phyloP scores from a whole-genome alignment of 2,113 vertebrate genomes.

The Paratilapia polleni region DNA sequence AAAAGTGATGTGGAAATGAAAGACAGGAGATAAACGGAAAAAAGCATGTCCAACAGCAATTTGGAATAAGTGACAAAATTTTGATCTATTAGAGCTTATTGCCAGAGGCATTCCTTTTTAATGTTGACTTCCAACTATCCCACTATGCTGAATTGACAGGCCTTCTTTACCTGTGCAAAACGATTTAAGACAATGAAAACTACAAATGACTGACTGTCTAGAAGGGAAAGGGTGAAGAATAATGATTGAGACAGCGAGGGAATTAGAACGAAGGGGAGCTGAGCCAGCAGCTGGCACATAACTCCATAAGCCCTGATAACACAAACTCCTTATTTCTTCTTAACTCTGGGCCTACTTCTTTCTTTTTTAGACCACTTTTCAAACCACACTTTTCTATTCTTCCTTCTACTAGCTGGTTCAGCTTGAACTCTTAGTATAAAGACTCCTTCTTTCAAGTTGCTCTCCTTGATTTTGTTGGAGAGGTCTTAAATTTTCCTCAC shows the following conservation, averaged over 20 bases:
- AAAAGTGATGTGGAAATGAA: not conserved
- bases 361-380: not conserved
- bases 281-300: constrained; percentile 24
- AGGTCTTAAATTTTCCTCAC: not conserved
- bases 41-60: not conserved
- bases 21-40: not conserved
- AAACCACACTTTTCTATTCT: not conserved
- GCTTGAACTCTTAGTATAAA: not conserved
- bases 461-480: not conserved
- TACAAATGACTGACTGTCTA: constrained; percentile 24
- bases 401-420: not conserved
- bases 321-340: not conserved
- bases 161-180: not conserved
- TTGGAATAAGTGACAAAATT: constrained; percentile 26
- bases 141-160: not conserved
- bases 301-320: constrained; percentile 19
- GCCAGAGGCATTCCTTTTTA: constrained; percentile 7
- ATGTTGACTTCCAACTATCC: constrained; percentile 8
- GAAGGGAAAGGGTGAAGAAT: not conserved
- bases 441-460: not conserved
- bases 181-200: constrained; percentile 23
- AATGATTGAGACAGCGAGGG: not conserved
- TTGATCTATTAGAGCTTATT: constrained; percentile 15
- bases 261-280: not conserved
- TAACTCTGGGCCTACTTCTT: not conserved